Conservation (phyloP, 2,113 vertebrate genomes). For the Cervus canadensis region DNA sequence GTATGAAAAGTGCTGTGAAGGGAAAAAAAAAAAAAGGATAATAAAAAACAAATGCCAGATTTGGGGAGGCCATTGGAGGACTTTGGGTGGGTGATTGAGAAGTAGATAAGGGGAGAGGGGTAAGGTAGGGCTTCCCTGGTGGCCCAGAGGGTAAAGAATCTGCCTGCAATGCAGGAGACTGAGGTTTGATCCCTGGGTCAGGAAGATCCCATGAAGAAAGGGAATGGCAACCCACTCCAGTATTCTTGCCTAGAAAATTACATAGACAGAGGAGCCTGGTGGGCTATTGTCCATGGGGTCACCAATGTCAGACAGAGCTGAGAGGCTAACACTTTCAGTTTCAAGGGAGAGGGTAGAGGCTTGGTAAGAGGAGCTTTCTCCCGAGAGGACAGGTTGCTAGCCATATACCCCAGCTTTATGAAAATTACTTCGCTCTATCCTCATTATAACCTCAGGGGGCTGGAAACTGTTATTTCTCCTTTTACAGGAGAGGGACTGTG, state of each 20-base stretch:
- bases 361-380: background rate
- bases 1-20: background rate
- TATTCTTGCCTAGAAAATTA: background rate
- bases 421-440: background rate
- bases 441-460: background rate
- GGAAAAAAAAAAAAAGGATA: background rate
- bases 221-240: background rate
- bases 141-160: background rate
- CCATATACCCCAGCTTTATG: background rate
- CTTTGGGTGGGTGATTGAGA: rapidly evolving
- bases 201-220: background rate
- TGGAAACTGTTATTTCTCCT: background rate
- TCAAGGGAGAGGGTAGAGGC: background rate
- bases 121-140: background rate
- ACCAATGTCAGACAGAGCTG: background rate
- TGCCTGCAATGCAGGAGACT: background rate
- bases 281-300: background rate
- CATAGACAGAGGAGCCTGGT: background rate
- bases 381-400: background rate
- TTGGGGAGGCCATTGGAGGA: background rate
- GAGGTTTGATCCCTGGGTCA: rapidly evolving
- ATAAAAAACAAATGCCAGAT: background rate
- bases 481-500: background rate
- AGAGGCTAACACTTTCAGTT: background rate
- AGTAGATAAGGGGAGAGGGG: rapidly evolving